These are phyloP conservation scores for Junco hyemalis DNA, from an alignment of 2,113 vertebrate species.

Conservation along the genomic window DNA sequence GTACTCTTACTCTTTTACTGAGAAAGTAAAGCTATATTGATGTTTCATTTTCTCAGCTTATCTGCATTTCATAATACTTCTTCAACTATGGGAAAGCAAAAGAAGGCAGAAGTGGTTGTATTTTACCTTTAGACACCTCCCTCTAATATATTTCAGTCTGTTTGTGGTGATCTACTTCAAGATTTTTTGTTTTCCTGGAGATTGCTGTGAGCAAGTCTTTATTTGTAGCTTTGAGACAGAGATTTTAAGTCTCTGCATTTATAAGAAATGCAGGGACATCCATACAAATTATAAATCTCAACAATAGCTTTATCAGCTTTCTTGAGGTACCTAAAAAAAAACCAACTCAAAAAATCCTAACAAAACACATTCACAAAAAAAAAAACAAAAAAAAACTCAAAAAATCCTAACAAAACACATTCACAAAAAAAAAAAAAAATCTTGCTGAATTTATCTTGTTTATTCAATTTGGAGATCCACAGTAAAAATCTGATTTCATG, in stretches of 20 bases:
- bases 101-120: background rate
- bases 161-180: background rate
- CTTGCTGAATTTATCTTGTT: background rate
- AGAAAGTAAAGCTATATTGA: background rate
- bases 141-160: background rate
- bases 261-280: background rate
- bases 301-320: background rate
- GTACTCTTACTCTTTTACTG: background rate
- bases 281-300: background rate
- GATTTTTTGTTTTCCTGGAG: background rate
- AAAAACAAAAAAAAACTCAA: accelerated
- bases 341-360: accelerated
- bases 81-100: background rate
- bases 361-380: accelerated
- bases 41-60: background rate
- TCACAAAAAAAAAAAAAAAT: too few species aligned
- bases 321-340: background rate
- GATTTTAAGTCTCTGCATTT: background rate
- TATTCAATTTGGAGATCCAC: background rate
- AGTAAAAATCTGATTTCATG: background rate
- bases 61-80: background rate
- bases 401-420: accelerated
- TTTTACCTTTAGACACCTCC: background rate
- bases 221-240: background rate
- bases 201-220: background rate